Evolutionary conservation across 2,113 vertebrate species (phyloP), one percentile per base, ranked within the genome.

Genomic region (Pagrus major): DNA sequence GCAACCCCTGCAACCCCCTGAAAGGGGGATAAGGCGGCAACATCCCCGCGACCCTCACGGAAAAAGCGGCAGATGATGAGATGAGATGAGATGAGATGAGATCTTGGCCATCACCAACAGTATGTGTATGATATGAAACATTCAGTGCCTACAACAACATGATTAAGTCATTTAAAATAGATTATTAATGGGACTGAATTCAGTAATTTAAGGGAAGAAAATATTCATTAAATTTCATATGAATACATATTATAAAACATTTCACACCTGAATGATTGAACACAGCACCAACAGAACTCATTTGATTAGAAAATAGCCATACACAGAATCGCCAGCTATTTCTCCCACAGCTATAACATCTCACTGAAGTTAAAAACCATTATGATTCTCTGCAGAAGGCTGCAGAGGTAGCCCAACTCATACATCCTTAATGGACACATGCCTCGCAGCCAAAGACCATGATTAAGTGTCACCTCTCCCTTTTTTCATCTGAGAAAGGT

Each of bases 401-500:
- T 70, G 12, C 37, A 9, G 23, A 21, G n/a, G 27, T 52, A 31
- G 12, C 55, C 71, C 31, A 25, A 27, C 42, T 86, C 58, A 78
- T 74, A 56, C 33, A 77, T 83, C 52, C 73, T 84, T 78, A 55
- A 85, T 63, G 39, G 10, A 12, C 33, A 39, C 47, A 61, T 77
- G n/a, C 47, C 63, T 80, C 21, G 41, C 46, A 58, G 56, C 35
- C 46, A 81, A 75, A 64, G 49, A 58, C 8, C 11, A 65, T 71
- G 15, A 76, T 71, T 58, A 69, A 60, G 3, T 11, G 14, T 77
- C 47, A 68, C 31, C 54, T 61, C 71, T 80, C 39, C 63, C 33
- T 27, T 42, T 51, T 55, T 65, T 76, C 67, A 16, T 15, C 23
- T 67, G 58, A 71, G 56, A 42, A 52, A 84, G 27, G 25, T 18